phyloP scores from a whole-genome alignment of 2,888 invertebrate genomes.

The Trypoxylon attenuatum region DNA sequence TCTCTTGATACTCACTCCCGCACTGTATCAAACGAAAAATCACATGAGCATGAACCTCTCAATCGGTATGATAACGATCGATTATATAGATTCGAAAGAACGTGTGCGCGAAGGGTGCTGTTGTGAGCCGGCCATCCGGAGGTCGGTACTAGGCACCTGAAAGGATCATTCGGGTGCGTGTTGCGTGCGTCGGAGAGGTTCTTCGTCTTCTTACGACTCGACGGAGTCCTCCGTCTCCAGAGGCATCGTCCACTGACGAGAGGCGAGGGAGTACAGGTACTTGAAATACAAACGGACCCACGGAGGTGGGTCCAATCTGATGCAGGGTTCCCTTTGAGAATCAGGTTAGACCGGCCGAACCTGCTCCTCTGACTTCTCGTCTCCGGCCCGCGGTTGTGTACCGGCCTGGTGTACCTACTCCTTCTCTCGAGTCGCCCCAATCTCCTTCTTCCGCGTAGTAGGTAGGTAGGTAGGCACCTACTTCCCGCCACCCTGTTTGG shows the following conservation, averaged over 20 bases:
- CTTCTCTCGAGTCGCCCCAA: constrained; percentile 60
- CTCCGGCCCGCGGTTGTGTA: constrained; percentile 60
- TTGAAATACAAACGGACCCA: constrained; percentile 73
- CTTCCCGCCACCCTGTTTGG: constrained; percentile 46
- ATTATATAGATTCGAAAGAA: too few species aligned
- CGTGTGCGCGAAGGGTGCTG: background rate
- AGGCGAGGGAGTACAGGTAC: constrained; percentile 71
- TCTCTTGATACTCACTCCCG: constrained; percentile 38
- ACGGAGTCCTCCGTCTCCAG: constrained; percentile 57
- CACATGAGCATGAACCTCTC: background rate
- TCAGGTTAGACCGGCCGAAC: constrained; percentile 75
- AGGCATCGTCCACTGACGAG: constrained; percentile 61
- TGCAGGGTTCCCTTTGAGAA: constrained; percentile 72
- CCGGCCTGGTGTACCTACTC: constrained; percentile 58
- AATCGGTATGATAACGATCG: constrained; percentile 7
- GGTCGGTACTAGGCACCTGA: too few species aligned
- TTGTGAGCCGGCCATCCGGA: too few species aligned
- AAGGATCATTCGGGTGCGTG: background rate
- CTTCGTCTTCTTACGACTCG: constrained; percentile 39
- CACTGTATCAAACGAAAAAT: constrained; percentile 25
- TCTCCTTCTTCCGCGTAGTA: constrained; percentile 68
- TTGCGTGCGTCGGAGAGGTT: constrained; percentile 14
- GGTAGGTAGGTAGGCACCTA: constrained; percentile 62
- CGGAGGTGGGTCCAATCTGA: constrained; percentile 73
- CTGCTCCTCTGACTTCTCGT: constrained; percentile 69